Evolutionary conservation across 2,113 vertebrate species (phyloP), one percentile per base, ranked within the genome.

Genomic region (Coracopsis vasa): DNA sequence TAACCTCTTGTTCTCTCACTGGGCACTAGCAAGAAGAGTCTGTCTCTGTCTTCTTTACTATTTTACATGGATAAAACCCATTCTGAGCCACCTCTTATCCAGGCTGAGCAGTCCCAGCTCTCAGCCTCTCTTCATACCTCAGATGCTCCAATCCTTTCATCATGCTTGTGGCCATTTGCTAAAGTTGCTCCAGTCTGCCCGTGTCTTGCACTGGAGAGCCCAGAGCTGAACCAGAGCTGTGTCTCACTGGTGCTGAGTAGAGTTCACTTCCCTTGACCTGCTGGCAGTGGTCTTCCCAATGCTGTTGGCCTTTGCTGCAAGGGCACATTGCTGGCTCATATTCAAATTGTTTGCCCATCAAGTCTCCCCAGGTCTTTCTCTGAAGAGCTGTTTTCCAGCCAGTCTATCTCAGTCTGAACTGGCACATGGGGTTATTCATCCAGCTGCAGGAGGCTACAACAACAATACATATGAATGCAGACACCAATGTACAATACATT

Each of bases 401-500:
- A 25, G 6, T 7, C 10, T 7, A 12, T n/a, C n/a, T 31, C 62
- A 80, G 19, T 9, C 58, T 44, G 35, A 39, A 21, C 39, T 47
- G 33, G 33, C 16, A 11, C 3, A 9, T 9, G 35, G 21, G 7
- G 12, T 29, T 72, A 5, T 23, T 54, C 33, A 9, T n/a, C 19
- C 27, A 29, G 37, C 31, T 64, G 42, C 6, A 24, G 0, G 47
- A 64, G 51, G 27, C 23, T 37, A 37, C 3, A 11, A 1, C 20
- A 27, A 4, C 7, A 31, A 1, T 20, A 18, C 4, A 2, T 0
- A 2, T 2, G 20, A 39, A 4, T 37, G 50, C 27, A 80, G 58
- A 45, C 51, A 18, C 11, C 25, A 24, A 2, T 0, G 1, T 20
- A n/a, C 35, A 60, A 78, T 3, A 18, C 4, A 3, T 28, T 69